Percentiles rank a stretch among this genome's conserved stretches.
These are phyloP conservation scores for Aphelocoma coerulescens DNA, from an alignment of 2,113 vertebrate genomes.

Conservation along the genomic window DNA sequence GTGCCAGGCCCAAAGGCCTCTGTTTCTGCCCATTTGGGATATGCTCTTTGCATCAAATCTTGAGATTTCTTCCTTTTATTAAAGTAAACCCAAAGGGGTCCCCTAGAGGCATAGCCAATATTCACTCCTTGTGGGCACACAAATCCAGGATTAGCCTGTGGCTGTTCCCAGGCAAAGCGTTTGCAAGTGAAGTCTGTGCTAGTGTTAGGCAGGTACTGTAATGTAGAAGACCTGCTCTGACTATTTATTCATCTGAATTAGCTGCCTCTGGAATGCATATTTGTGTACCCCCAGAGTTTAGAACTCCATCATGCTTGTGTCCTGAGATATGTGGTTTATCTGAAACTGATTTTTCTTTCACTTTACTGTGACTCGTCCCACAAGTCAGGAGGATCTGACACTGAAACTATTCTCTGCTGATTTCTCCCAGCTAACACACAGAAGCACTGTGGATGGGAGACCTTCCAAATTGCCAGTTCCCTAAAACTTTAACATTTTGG, in stretches of 20 bases:
- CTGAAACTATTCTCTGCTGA: not conserved
- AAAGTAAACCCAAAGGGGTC: conserved; percentile 44
- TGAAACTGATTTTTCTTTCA: not conserved
- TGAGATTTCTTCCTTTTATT: conserved; percentile 38
- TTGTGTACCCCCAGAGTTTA: not conserved
- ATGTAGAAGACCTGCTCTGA: not conserved
- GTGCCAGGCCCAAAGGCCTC: conserved; percentile 42
- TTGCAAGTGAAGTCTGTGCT: not conserved
- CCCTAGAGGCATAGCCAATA: conserved; percentile 44
- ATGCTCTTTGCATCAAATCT: conserved; percentile 44
- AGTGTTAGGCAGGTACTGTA: not conserved
- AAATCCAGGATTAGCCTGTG: conserved; percentile 24
- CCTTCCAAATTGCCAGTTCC: not conserved
- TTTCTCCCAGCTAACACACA: not conserved
- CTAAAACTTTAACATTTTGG: not conserved
- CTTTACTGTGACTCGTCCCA: not conserved
- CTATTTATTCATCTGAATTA: not conserved
- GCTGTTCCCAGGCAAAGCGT: conserved; percentile 3
- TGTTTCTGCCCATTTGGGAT: conserved; percentile 31
- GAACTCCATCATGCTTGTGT: not conserved
- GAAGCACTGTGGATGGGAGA: not conserved
- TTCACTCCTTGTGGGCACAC: conserved; percentile 34
- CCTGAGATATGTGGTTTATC: not conserved
- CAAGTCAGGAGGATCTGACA: not conserved
- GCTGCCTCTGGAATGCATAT: not conserved